phyloP scores from a whole-genome alignment of 1,140 invertebrate genomes.

The Solenopsis fugax region DNA sequence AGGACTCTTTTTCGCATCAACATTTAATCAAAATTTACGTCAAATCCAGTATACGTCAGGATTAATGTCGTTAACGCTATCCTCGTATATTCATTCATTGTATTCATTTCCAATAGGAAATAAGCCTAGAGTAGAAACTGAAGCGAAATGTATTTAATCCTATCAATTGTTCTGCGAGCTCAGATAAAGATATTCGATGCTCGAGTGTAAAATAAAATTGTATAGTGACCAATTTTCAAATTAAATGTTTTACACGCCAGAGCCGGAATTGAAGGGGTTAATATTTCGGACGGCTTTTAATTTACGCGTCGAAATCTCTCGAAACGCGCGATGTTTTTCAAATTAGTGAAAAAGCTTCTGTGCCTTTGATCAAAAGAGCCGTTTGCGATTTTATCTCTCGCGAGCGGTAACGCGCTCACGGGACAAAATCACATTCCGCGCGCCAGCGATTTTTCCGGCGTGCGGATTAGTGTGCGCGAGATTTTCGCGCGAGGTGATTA shows the following conservation, averaged over 20 bases:
- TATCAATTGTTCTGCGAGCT: constrained; percentile 4
- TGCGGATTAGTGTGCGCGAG: constrained; percentile 33
- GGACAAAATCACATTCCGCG: constrained; percentile 43
- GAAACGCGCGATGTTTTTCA: constrained; percentile 40
- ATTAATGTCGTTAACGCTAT: constrained; percentile 20
- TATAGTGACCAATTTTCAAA: background rate
- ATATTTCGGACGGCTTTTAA: constrained; percentile 18
- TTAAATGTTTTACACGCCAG: background rate
- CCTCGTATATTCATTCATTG: too few relatives aligned
- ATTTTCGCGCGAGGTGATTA: constrained; percentile 48
- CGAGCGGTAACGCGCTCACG: background rate
- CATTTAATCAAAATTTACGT: constrained; percentile 31
- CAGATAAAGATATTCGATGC: background rate
- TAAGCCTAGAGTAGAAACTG: too few relatives aligned
- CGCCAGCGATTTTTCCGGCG: constrained; percentile 49
- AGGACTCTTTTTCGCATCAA: constrained; percentile 21
- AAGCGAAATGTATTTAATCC: background rate
- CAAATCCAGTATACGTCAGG: background rate
- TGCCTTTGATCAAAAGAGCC: constrained; percentile 51
- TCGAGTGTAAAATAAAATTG: constrained; percentile 4
- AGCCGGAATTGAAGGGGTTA: background rate
- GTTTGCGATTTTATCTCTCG: constrained; percentile 24
- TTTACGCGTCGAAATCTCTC: background rate
- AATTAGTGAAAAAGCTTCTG: constrained; percentile 57
- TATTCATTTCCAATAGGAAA: background rate